Percentiles rank a stretch among this genome's conserved stretches.
phyloP scores from a whole-genome alignment of 2,888 invertebrate species.

The Harpagoxenus sublaevis region DNA sequence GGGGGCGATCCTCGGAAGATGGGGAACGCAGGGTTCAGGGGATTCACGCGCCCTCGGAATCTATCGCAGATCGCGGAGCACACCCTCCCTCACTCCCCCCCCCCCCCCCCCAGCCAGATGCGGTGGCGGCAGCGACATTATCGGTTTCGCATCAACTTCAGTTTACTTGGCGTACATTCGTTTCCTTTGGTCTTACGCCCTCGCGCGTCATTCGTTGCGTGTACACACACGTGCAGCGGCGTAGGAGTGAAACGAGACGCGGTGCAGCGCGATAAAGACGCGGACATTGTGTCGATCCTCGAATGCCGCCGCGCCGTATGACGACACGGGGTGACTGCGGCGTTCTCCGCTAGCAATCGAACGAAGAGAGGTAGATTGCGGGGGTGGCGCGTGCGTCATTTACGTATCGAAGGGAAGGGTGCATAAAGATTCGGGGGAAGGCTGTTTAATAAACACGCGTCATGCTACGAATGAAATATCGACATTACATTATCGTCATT shows the following conservation, averaged over 20 bases:
- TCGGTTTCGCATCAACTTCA: conserved; percentile 85
- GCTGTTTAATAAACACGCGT: conserved; percentile 23
- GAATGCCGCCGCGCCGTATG: conserved; percentile 30
- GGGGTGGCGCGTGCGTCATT: conserved; percentile 41
- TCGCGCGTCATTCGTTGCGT: conserved; percentile 23
- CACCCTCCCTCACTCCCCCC: background rate
- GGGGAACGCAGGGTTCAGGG: conserved; percentile 1
- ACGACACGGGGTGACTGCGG: conserved; percentile 14
- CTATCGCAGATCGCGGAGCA: conserved; percentile 52
- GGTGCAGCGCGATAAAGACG: conserved; percentile 43
- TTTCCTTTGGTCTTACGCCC: conserved; percentile 38
- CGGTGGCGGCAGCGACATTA: conserved; percentile 81
- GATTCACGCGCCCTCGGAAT: conserved; percentile 35
- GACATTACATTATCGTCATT: background rate
- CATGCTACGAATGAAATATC: conserved; percentile 13
- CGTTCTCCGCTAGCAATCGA: conserved; percentile 10
- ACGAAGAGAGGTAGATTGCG: background rate
- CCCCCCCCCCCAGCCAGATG: conserved; percentile 51
- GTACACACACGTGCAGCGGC: conserved; percentile 51
- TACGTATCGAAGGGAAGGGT: background rate
- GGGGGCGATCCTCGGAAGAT: conserved; percentile 25
- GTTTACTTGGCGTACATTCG: conserved; percentile 76
- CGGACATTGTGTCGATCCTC: conserved; percentile 29
- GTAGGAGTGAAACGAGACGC: conserved; percentile 36
- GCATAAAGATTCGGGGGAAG: conserved; percentile 4